Percentiles rank a stretch among this genome's conserved stretches.
These are phyloP conservation scores for Zootoca vivipara DNA, from an alignment of 2,113 vertebrate genomes.

Conservation along the genomic window DNA sequence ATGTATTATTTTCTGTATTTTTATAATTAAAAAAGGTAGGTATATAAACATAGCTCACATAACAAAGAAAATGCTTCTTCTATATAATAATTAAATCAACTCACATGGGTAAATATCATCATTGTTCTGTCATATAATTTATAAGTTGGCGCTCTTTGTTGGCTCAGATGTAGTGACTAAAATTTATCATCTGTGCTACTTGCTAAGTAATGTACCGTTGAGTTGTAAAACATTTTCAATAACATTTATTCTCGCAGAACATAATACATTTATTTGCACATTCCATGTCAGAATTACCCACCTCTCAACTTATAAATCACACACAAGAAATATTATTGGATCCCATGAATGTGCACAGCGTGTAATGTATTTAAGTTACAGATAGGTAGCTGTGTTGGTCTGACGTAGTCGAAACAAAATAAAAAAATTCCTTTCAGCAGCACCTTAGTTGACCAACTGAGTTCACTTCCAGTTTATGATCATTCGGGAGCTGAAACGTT, in stretches of 20 bases:
- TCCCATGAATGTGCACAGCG: background rate
- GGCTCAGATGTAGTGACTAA: background rate
- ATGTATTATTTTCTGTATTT: background rate
- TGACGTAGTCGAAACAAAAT: too few relatives aligned
- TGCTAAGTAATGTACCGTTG: background rate
- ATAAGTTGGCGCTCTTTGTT: background rate
- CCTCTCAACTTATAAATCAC: background rate
- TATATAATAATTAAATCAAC: background rate
- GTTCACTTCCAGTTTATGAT: too few relatives aligned
- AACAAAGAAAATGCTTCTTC: background rate
- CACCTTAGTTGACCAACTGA: too few relatives aligned
- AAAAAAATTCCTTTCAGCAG: too few relatives aligned
- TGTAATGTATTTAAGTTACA: background rate
- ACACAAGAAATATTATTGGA: background rate
- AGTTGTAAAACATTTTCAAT: background rate
- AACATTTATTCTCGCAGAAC: background rate
- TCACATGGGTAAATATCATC: background rate
- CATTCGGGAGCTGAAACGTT: too few relatives aligned
- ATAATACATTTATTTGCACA: background rate
- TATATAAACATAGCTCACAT: background rate
- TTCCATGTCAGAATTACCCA: background rate
- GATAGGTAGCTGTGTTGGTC: too few relatives aligned
- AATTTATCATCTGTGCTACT: background rate
- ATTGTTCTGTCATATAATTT: background rate
- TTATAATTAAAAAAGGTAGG: background rate